Evolutionary conservation across 2,797 vertebrate species (phyloP), one percentile per base, ranked within the genome.

Genomic region (Chaunax sp.): DNA sequence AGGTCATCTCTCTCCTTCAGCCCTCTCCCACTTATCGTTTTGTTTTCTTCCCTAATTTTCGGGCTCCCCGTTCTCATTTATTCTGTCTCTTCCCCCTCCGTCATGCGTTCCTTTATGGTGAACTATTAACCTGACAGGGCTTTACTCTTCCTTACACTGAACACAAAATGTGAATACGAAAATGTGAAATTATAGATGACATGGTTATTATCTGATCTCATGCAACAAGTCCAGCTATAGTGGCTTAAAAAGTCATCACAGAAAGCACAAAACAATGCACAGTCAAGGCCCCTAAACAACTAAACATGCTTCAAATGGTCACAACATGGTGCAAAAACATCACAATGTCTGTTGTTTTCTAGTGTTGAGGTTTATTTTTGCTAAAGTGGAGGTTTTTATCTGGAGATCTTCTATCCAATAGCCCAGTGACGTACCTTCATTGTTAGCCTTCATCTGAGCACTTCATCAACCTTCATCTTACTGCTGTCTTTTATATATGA

Each of bases 111-210:
- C 68, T 75, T 55, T 50, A 1, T 1, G 46, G 44, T 75, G 63
- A 81, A 70, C 83, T 80, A 84, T 84, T 81, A 81, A 82, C 64
- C 69, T 25, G n/a, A 45, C 40, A 63, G 57, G 53, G 69, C 69
- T 69, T 77, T 63, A 69, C 52, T 78, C 78, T 78, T 65, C 63
- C 58, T 63, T 56, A 56, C n/a, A 44, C 35, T 44, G 5, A 61
- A 73, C 64, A 58, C n/a, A n/a, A n/a, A n/a, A n/a, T n/a, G n/a
- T 65, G 72, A 72, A 35, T 30, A 9, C 9, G 3, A 5, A 30
- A 74, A 70, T 51, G 72, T 9, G 43, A 59, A 28, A 25, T 19
- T 3, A 18, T 30, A 35, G 23, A 53, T 75, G 16, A 77, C 64
- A 58, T 37, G 5, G 78, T 57, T 23, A 75, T 73, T 18, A 75